These are phyloP conservation scores for Chymomyza procnemis DNA, from an alignment of 2,888 invertebrate species.

Conservation along the genomic window DNA sequence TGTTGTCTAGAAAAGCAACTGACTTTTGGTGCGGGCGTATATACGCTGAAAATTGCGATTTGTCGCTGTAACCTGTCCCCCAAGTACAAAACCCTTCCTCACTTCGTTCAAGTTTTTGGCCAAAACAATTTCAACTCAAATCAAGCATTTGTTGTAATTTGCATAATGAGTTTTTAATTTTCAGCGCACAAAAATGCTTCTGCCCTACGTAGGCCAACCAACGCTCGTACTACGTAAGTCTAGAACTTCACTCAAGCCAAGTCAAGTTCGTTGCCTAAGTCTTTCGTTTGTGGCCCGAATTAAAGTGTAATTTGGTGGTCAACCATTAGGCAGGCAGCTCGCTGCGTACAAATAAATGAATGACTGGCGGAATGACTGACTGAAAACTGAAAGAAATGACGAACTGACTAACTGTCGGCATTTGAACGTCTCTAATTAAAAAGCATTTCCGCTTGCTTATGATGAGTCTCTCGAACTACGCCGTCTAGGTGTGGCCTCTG, in stretches of 20 bases:
- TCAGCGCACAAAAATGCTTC: constrained; percentile 54
- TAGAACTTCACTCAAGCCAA: neutral
- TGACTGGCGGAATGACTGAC: no score
- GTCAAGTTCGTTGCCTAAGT: constrained; percentile 59
- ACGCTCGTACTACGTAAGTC: no score
- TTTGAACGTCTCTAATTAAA: constrained; percentile 71
- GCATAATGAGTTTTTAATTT: constrained; percentile 76
- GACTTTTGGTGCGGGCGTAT: constrained; percentile 25
- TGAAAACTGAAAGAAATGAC: neutral
- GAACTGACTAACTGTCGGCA: constrained; percentile 44
- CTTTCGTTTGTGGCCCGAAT: constrained; percentile 59
- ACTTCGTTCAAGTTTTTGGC: neutral
- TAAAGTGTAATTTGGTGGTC: constrained; percentile 72
- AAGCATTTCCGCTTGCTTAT: constrained; percentile 62
- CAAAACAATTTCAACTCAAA: constrained; percentile 17
- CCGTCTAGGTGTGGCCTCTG: constrained; percentile 50
- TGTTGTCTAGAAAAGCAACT: constrained; percentile 58
- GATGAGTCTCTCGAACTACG: constrained; percentile 8
- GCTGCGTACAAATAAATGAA: neutral
- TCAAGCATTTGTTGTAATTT: constrained; percentile 57
- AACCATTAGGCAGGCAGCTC: constrained; percentile 55
- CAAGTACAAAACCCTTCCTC: neutral
- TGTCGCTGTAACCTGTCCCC: neutral
- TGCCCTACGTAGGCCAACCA: neutral
- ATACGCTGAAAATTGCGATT: constrained; percentile 1